phyloP scores from a whole-genome alignment of 1,140 invertebrate species.

The Oedothorax gibbosus region DNA sequence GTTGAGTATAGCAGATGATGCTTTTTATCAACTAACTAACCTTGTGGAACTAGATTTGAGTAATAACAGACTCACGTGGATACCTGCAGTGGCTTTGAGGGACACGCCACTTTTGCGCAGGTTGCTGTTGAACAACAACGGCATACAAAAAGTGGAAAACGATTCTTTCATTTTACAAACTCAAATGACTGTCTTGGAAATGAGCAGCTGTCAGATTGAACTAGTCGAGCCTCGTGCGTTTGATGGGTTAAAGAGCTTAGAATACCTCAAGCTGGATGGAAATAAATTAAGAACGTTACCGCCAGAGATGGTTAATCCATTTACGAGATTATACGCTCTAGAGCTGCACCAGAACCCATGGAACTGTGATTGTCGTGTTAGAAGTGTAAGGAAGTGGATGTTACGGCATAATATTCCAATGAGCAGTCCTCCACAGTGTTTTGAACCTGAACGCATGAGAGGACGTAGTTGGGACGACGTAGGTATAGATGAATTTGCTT shows the following conservation, averaged over 20 bases:
- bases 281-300: conserved; percentile 78
- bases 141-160: conserved; percentile 76
- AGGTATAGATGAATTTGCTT: conserved; percentile 81
- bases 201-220: conserved; percentile 78
- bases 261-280: conserved; percentile 83
- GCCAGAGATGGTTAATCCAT: conserved; percentile 63
- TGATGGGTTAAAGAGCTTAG: conserved; percentile 80
- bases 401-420: conserved; percentile 79
- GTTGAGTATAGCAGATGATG: conserved; percentile 81
- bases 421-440: conserved; percentile 77
- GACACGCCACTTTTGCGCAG: conserved; percentile 81
- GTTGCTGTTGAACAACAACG: conserved; percentile 79
- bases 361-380: conserved; percentile 86
- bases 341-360: conserved; percentile 87
- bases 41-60: conserved; percentile 82
- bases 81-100: conserved; percentile 79
- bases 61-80: conserved; percentile 75
- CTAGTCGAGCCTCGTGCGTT: conserved; percentile 76
- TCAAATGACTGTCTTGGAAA: conserved; percentile 79
- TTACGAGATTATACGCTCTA: conserved; percentile 59
- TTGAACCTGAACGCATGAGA: conserved; percentile 76
- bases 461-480: conserved; percentile 78
- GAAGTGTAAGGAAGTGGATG: conserved; percentile 83
- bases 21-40: conserved; percentile 64
- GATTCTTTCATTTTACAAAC: conserved; percentile 78